Evolutionary conservation across 1,140 invertebrate species (phyloP).

Genomic region (Littorina saxatilis): DNA sequence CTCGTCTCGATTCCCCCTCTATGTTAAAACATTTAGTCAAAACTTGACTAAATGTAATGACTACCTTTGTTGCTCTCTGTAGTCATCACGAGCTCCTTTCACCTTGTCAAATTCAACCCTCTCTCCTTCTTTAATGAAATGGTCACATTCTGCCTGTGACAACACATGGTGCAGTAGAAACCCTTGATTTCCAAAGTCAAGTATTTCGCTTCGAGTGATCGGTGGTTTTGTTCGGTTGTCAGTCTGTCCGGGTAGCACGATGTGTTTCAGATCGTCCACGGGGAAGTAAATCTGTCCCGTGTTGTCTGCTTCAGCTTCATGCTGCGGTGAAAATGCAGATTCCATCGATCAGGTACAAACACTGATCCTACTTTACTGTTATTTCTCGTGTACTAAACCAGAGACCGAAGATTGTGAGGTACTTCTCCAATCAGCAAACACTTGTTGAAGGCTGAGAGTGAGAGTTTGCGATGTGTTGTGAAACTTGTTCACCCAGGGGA

Average conservation of each 20-base stretch:
- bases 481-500: no score
- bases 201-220: constrained; percentile 50
- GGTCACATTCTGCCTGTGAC: constrained; percentile 52
- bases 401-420: no score
- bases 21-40: no score
- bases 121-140: constrained; percentile 59
- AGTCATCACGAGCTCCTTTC: constrained; percentile 48
- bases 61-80: constrained; percentile 63
- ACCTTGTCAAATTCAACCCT: constrained; percentile 59
- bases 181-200: constrained; percentile 65
- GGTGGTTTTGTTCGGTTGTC: not conserved
- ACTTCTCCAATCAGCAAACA: no score
- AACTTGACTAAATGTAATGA: no score
- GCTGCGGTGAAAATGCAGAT: not conserved
- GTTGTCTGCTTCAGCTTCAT: constrained; percentile 49
- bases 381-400: no score
- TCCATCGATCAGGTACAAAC: not conserved
- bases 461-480: no score
- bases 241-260: constrained; percentile 2
- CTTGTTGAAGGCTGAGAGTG: no score
- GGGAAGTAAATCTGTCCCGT: constrained; percentile 49
- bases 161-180: constrained; percentile 61
- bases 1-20: no score
- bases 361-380: no score
- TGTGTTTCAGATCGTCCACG: constrained; percentile 32